Base-by-base conservation (phyloP, 2,888 invertebrate genomes). In the Syritta pipiens region DNA sequence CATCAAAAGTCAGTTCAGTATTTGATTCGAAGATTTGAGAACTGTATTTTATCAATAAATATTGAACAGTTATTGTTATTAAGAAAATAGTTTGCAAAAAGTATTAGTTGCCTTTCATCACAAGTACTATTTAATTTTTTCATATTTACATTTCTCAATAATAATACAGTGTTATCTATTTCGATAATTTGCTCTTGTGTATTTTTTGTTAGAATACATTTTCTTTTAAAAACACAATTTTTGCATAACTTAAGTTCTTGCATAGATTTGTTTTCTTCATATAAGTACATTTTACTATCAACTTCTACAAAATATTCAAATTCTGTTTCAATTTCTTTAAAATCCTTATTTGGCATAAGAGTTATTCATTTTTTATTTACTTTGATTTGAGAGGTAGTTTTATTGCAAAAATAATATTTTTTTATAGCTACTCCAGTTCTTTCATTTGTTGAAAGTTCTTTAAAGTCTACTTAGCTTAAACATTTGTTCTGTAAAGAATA, bases 341-440 rank as follows among this genome's bases (percentile, higher is more conserved):
- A 32, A 32, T 4, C 32, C 2, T 4, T 2, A 9, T 9, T 32
- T 32, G n/a, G 32, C 32, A 32, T 32, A 32, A 10, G 32, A 4
- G 10, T 32, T 3, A 32, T n/a, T 32, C 3, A 9, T n/a, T 32
- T 32, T 32, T n/a, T 9, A 28, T 28, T 9, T 9, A 9, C 3
- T 28, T 28, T 28, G n/a, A n/a, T n/a, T n/a, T n/a, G n/a, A n/a
- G n/a, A 28, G 28, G 2, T 28, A 28, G n/a, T n/a, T 28, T 28
- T 9, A 28, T 28, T 69, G 48, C 59, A 42, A 40, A 22, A 5
- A 28, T 28, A n/a, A 28, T 28, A 28, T 9, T 28, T 28, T 28
- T 28, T n/a, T n/a, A n/a, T n/a, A n/a, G 28, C 28, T 28, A 28
- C 28, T 2, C 28, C 28, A 28, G 28, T 28, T 28, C 4, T 28